Evolutionary conservation across 2,888 invertebrate genomes (phyloP), one percentile per base, ranked within the genome.

Genomic region (Conus canariensis): DNA sequence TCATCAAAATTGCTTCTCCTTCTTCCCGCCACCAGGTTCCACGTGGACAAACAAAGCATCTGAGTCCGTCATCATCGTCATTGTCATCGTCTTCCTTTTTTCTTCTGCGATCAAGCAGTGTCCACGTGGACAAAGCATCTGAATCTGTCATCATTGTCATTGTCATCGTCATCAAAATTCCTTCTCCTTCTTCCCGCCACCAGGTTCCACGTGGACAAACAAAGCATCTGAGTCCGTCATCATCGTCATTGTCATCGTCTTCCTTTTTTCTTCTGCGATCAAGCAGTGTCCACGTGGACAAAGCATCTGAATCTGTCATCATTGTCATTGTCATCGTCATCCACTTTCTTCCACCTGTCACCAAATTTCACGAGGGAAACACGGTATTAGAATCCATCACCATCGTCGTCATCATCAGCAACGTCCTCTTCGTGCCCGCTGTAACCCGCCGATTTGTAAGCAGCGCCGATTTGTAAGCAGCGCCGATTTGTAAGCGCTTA

Each of bases 1-100:
- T 95, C 58, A 94, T 95, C 30, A n/a, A n/a, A n/a, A n/a, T n/a
- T n/a, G n/a, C 30, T 2, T 30, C 64, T 10, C 6, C 64, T 10
- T 64, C 64, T 10, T 0, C 64, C 45, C 1, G 64, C 16, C 64
- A 64, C 16, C 64, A 77, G 10, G 10, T 10, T 77, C n/a, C 22
- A 16, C 4, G 77, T n/a, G 22, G n/a, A 5, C 5, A 30, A 10
- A 45, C 45, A 2, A 45, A 4, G 45, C 3, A 45, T 45, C 45
- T 45, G 45, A 45, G 3, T 77, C 19, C 45, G n/a, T n/a, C n/a
- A 30, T 5, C 82, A 25, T 5, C 82, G 22, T 82, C 82, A 56
- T 82, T 30, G 9, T 82, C 82, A 82, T 30, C 45, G 12, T 30
- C 12, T 2, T 56, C 80, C 8, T 82, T 30, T 19, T 30, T 30